Conservation (phyloP, 2,888 invertebrate species). For the Automeris io region DNA sequence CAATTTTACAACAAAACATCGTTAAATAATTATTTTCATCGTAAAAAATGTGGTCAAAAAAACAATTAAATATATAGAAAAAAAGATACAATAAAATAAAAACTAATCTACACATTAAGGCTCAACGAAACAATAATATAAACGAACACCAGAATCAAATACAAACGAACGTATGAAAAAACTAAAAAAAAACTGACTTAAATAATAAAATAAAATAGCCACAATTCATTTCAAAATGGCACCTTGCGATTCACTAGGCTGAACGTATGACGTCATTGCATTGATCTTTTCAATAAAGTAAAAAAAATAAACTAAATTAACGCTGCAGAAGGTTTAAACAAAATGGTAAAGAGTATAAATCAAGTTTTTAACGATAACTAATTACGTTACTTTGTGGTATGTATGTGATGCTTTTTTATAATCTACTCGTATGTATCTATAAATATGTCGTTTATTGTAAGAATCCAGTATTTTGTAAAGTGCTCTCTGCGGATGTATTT, state of each 20-base stretch:
- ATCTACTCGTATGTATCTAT: not conserved
- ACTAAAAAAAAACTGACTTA: conserved; percentile 50
- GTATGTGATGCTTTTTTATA: conserved; percentile 18
- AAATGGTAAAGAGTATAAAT: not conserved
- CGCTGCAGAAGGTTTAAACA: conserved; percentile 16
- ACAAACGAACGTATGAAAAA: conserved; percentile 47
- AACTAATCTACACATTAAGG: conserved; percentile 34
- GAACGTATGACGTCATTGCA: conserved; percentile 22
- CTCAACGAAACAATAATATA: conserved; percentile 48
- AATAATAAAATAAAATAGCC: conserved; percentile 63
- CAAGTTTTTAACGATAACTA: not conserved
- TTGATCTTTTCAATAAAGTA: conserved; percentile 18
- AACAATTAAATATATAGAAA: conserved; percentile 15
- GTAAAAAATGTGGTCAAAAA: conserved; percentile 8
- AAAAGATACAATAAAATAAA: conserved; percentile 26
- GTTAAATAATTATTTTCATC: conserved; percentile 5
- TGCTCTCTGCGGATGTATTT: conserved; percentile 54
- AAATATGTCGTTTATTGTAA: conserved; percentile 6
- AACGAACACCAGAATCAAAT: conserved; percentile 64
- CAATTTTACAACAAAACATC: conserved; percentile 53
- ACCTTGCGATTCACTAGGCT: conserved; percentile 67
- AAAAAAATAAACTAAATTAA: conserved; percentile 16
- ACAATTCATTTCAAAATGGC: conserved; percentile 63
- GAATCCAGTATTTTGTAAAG: conserved; percentile 35
- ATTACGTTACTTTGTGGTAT: not conserved